Evolutionary conservation across 2,113 vertebrate species (phyloP).

Genomic region (Acinonyx jubatus): DNA sequence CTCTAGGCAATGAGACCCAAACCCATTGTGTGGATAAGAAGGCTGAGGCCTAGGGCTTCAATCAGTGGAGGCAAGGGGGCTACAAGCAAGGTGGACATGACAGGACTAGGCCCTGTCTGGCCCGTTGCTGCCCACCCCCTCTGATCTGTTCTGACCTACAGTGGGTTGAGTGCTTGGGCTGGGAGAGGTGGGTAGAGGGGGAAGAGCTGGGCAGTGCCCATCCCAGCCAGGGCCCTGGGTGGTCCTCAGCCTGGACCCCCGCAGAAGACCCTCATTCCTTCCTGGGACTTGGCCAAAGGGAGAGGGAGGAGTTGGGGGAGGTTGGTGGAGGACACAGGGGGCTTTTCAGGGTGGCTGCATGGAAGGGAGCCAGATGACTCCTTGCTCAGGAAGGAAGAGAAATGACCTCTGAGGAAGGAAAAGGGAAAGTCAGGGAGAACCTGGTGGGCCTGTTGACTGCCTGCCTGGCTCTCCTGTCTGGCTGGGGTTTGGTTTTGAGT

Average conservation of each 20-base stretch:
- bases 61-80: background rate
- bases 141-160: accelerated
- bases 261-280: background rate
- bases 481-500: background rate
- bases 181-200: background rate
- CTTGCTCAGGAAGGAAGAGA: background rate
- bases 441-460: accelerated
- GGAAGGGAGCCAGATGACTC: background rate
- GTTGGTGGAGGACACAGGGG: background rate
- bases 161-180: background rate
- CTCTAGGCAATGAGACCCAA: background rate
- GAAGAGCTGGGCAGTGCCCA: background rate
- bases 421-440: background rate
- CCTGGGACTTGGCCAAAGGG: background rate
- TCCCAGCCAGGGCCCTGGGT: background rate
- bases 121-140: background rate
- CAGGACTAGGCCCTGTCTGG: background rate
- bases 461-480: background rate
- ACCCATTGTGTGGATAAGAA: background rate
- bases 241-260: background rate
- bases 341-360: background rate
- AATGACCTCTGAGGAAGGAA: background rate
- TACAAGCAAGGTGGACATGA: accelerated
- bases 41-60: background rate
- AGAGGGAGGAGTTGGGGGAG: background rate